Base-by-base conservation (phyloP, 2,113 vertebrate genomes). In the Puffinus mauretanicus region DNA sequence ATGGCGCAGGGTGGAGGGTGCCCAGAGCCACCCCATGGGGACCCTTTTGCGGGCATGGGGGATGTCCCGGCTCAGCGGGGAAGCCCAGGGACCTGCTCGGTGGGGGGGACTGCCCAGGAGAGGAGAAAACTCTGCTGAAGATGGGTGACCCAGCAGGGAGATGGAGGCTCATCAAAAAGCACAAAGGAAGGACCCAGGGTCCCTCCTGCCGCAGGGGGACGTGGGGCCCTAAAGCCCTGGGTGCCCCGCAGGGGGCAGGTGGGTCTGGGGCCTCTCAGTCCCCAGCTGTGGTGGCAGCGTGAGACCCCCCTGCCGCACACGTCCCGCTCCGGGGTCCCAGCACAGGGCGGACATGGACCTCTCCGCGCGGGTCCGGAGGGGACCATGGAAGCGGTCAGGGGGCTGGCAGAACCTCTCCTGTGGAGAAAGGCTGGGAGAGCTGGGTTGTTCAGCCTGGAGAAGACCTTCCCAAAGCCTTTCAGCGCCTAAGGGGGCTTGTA, bases 1-100 rank as follows among this genome's bases (percentile, higher is more conserved):
- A 10, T 0, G 1, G 34, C 4, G 4, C 24, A 49, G 57, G 4
- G 4, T 2, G 24, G 9, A 75, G 25, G 7, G 14, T 58, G 58
- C 32, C 21, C 60, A 52, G 30, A 91, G 12, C 38, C 65, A 36
- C 61, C 29, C 26, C 52, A 34, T 4, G 3, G 26, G 36, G 54
- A 69, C 54, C 13, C 11, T 69, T 52, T 40, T n/a, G 25, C 18
- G 27, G 46, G 51, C 0, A 2, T 9, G 2, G 24, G 6, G 17
- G 44, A 32, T 54, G 16, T 2, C 18, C 7, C 9, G 2, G 40
- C 14, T 69, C 2, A 1, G 22, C 2, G 2, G 42, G 4, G 2
- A 7, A 11, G 9, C 1, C 3, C 24, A 44, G 20, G 44, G 65
- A 64, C 38, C 36, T 27, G 13, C 72, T 77, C 1, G 1, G 25